phyloP scores from a whole-genome alignment of 2,888 invertebrate species.

The Eumacrocentrus americanus region DNA sequence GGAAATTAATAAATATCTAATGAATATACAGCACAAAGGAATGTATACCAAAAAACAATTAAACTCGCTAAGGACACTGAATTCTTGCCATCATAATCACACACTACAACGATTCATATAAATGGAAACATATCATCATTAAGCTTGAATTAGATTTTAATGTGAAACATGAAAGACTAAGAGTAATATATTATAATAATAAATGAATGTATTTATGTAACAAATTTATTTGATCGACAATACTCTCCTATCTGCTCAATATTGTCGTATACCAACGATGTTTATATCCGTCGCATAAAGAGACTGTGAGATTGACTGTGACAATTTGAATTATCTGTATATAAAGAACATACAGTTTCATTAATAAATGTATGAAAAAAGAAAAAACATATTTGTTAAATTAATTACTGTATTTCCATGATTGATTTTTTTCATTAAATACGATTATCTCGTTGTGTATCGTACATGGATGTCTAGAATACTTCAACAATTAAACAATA shows the following conservation, averaged over 20 bases:
- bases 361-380: neutral
- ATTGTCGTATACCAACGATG: neutral
- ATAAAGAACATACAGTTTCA: neutral
- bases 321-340: no score
- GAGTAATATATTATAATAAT: neutral
- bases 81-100: no score
- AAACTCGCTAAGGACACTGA: no score
- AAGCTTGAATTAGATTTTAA: no score
- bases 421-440: neutral
- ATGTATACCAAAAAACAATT: no score
- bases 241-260: neutral
- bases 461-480: constrained; percentile 10
- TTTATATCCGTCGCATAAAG: neutral
- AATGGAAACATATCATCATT: no score
- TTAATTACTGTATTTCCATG: neutral
- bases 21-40: no score
- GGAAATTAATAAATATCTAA: no score
- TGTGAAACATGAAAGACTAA: neutral
- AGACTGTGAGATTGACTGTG: neutral
- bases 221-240: neutral
- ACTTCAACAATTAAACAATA: constrained; percentile 43
- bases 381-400: neutral
- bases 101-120: no score
- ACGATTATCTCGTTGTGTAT: neutral
- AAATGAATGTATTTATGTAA: neutral